A percentile compares a stretch with the other conserved stretches of the same genome.
These are phyloP conservation scores for Mechanitis mazaeus DNA, from an alignment of 2,888 invertebrate genomes.

Conservation along the genomic window DNA sequence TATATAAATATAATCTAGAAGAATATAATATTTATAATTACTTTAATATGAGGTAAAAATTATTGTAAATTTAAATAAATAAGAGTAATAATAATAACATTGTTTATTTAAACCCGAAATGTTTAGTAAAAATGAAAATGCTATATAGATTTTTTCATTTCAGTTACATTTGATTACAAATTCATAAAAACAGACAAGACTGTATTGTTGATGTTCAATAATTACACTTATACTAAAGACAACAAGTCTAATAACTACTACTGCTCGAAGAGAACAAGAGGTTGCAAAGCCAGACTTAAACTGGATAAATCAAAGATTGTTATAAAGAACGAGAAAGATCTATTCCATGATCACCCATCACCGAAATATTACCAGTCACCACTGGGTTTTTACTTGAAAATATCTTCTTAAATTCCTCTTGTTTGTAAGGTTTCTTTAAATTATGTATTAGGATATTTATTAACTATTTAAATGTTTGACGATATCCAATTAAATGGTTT, in stretches of 20 bases:
- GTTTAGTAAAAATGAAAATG: neutral
- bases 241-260: conserved; percentile 31
- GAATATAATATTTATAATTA: too few species aligned
- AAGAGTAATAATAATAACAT: neutral
- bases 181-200: conserved; percentile 26
- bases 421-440: neutral
- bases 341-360: neutral
- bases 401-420: neutral
- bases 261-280: conserved; percentile 30
- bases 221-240: conserved; percentile 36
- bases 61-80: neutral
- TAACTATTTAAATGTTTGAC: too few species aligned
- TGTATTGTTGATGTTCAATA: conserved; percentile 36
- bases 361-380: conserved; percentile 1
- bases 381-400: neutral
- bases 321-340: neutral
- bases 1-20: too few species aligned
- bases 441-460: too few species aligned
- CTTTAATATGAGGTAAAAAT: neutral
- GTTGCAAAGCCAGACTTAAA: conserved; percentile 17
- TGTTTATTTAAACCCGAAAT: neutral
- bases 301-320: neutral
- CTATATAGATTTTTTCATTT: conserved; percentile 7
- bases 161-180: conserved; percentile 16
- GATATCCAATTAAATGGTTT: too few species aligned